phyloP scores from a whole-genome alignment of 2,888 invertebrate species.

The Caenorhabditis panamensis region DNA sequence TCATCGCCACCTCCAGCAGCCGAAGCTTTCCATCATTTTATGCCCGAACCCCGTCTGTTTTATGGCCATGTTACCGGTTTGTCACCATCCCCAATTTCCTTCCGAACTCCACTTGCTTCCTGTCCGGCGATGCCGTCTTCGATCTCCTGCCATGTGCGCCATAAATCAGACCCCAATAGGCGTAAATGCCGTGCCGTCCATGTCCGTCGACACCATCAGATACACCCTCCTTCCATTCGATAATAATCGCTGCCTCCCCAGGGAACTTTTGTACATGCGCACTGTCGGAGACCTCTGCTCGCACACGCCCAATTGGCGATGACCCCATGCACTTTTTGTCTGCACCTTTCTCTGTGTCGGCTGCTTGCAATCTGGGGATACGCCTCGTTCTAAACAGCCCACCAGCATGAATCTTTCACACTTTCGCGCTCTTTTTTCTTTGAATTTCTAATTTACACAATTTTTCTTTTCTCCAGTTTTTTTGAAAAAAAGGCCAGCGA shows the following conservation, averaged over 20 bases:
- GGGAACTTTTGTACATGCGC: conserved; percentile 35
- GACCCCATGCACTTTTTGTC: conserved; percentile 56
- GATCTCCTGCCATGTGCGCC: conserved; percentile 21
- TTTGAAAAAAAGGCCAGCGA: neutral
- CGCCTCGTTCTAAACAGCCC: conserved; percentile 40
- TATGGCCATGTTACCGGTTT: too few relatives aligned
- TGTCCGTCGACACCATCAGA: conserved; percentile 37
- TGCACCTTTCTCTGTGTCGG: neutral
- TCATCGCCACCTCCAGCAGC: neutral
- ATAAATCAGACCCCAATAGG: conserved; percentile 39
- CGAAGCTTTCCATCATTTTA: neutral
- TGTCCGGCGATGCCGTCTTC: neutral
- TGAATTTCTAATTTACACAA: conserved; percentile 43
- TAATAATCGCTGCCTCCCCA: conserved; percentile 43
- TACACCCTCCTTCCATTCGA: conserved; percentile 35
- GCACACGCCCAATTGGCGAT: conserved; percentile 48
- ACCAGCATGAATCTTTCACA: conserved; percentile 51
- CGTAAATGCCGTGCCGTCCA: conserved; percentile 37
- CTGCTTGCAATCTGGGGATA: conserved; percentile 29
- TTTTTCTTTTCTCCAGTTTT: neutral
- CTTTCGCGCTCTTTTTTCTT: conserved; percentile 36
- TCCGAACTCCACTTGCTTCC: too few relatives aligned
- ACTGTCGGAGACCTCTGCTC: conserved; percentile 30
- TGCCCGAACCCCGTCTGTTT: neutral
- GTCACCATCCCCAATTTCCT: neutral